Conservation (phyloP, 2,797 vertebrate species). For the Brachyrhaphis roseni region DNA sequence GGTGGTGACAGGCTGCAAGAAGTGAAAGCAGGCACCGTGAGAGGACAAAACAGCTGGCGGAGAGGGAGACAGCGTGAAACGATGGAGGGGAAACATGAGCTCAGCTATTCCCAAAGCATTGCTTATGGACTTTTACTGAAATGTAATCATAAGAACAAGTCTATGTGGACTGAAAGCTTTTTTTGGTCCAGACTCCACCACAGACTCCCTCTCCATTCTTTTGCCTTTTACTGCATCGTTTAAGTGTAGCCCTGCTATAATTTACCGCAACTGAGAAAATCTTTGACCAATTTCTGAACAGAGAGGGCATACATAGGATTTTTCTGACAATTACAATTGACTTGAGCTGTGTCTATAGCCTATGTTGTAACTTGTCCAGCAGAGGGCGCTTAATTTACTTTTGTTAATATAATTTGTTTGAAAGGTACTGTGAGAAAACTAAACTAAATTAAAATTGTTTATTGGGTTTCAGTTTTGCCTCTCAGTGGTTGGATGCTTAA, state of each 20-base stretch:
- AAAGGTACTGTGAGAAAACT: background rate
- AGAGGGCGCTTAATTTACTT: background rate
- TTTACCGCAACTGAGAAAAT: background rate
- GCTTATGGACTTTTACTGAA: conserved; percentile 42
- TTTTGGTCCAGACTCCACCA: conserved; percentile 44
- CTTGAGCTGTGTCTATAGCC: background rate
- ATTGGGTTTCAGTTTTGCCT: background rate
- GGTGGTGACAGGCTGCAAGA: conserved; percentile 87
- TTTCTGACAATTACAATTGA: background rate
- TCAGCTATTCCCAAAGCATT: conserved; percentile 17
- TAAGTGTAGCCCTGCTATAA: background rate
- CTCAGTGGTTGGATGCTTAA: background rate
- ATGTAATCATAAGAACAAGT: conserved; percentile 24
- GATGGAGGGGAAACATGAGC: conserved; percentile 27
- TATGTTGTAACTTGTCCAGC: background rate
- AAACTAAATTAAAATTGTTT: too few relatives aligned
- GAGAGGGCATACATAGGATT: background rate
- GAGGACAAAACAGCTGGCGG: conserved; percentile 76
- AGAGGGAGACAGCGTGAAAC: conserved; percentile 61
- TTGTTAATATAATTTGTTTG: background rate
- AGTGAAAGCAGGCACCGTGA: conserved; percentile 84
- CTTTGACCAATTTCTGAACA: background rate
- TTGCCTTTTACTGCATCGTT: background rate
- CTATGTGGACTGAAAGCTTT: conserved; percentile 16
- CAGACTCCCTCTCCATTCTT: conserved; percentile 29